Evolutionary conservation across 2,888 invertebrate genomes (phyloP).

Genomic region (Apotomis turbidana): DNA sequence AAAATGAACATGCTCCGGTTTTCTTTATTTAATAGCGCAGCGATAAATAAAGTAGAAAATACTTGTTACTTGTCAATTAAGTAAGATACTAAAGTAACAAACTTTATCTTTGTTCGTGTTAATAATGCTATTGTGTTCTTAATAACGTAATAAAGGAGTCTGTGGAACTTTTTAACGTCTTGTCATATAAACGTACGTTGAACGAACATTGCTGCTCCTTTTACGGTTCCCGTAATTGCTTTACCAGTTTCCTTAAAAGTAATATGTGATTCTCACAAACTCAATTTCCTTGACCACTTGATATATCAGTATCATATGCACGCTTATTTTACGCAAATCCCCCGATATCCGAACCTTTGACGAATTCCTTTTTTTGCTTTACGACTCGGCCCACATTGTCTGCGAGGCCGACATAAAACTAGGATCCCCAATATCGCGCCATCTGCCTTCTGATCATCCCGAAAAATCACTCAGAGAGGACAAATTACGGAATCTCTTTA

Average conservation of each 20-base stretch:
- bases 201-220: background rate
- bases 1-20: background rate
- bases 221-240: background rate
- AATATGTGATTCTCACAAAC: background rate
- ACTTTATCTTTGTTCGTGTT: constrained; percentile 20
- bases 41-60: no score
- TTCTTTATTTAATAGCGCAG: no score
- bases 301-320: constrained; percentile 37
- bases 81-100: constrained; percentile 7
- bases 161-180: constrained; percentile 6
- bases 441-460: constrained; percentile 74
- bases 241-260: background rate
- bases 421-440: constrained; percentile 74
- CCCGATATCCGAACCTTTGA: constrained; percentile 55
- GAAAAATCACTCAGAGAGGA: constrained; percentile 71
- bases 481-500: constrained; percentile 72
- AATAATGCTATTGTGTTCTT: constrained; percentile 18
- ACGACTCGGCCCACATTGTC: constrained; percentile 65
- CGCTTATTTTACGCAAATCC: constrained; percentile 37
- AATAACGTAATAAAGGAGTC: constrained; percentile 4
- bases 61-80: constrained; percentile 14
- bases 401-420: constrained; percentile 71
- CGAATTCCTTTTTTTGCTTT: constrained; percentile 70
- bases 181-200: constrained; percentile 1
- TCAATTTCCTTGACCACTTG: constrained; percentile 37